Conservation (phyloP, 2,797 vertebrate species). For the Vespertilio murinus region DNA sequence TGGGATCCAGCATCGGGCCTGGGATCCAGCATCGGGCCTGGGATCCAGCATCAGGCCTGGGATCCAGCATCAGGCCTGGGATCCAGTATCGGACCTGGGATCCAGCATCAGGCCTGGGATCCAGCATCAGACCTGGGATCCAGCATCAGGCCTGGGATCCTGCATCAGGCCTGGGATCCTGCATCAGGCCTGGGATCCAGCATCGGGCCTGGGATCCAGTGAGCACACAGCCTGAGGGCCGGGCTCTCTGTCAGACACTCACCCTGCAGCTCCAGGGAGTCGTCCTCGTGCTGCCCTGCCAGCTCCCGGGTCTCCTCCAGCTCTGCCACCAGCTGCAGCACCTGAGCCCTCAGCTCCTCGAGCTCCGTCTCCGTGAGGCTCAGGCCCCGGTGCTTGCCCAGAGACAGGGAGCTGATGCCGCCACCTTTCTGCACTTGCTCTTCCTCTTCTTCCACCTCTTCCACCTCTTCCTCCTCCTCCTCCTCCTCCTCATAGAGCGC, state of each 20-base stretch:
- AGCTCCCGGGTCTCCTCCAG: conserved; percentile 89
- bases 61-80: background rate
- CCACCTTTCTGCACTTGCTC: conserved; percentile 65
- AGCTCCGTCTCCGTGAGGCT: conserved; percentile 78
- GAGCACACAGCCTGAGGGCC: background rate
- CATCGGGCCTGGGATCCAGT: background rate
- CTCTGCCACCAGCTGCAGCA: conserved; percentile 88
- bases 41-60: background rate
- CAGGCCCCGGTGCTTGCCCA: conserved; percentile 71
- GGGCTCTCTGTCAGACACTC: background rate
- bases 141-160: too few species aligned
- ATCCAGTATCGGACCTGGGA: background rate
- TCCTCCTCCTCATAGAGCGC: conserved; percentile 79
- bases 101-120: too few species aligned
- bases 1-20: background rate
- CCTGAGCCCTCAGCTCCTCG: conserved; percentile 87
- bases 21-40: background rate
- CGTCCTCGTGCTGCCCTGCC: conserved; percentile 89
- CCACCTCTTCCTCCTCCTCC: conserved; percentile 64
- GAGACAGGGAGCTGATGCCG: conserved; percentile 35
- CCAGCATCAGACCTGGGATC: too few species aligned
- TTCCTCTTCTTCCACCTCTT: conserved; percentile 68
- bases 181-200: background rate
- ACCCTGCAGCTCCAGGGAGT: conserved; percentile 92
- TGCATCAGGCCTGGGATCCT: background rate